Conservation (phyloP, 2,113 vertebrate species). For the Chaenocephalus aceratus region DNA sequence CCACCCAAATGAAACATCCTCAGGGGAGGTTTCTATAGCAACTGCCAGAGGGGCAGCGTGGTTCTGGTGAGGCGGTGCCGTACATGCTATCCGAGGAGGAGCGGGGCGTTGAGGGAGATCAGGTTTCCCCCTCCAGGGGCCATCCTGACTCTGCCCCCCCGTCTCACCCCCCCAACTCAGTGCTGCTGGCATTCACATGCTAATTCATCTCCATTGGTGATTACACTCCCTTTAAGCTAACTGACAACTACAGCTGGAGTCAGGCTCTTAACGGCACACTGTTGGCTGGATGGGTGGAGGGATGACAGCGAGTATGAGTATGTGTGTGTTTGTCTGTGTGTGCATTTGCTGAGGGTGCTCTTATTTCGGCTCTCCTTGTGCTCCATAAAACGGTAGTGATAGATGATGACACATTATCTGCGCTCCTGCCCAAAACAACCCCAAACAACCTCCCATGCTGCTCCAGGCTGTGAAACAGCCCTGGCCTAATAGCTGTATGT, state of each 20-base stretch:
- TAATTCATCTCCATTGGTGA: conserved; percentile 95
- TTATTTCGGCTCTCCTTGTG: conserved; percentile 56
- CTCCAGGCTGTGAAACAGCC: conserved; percentile 73
- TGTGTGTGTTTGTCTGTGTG: conserved; percentile 29
- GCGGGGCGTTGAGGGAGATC: conserved; percentile 86
- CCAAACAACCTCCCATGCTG: conserved; percentile 56
- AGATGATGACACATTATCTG: conserved; percentile 74
- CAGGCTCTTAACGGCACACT: conserved; percentile 85
- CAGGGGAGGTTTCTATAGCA: conserved; percentile 91
- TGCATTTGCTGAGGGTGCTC: conserved; percentile 58
- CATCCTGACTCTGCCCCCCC: conserved; percentile 63
- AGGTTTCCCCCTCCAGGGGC: conserved; percentile 89
- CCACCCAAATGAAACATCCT: conserved; percentile 77
- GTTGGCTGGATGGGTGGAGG: conserved; percentile 66
- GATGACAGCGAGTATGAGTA: conserved; percentile 23
- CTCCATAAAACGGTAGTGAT: conserved; percentile 66
- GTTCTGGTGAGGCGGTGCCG: conserved; percentile 84
- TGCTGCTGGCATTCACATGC: conserved; percentile 94
- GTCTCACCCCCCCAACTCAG: conserved; percentile 76
- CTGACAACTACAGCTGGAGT: conserved; percentile 96
- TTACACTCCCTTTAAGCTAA: conserved; percentile 93
- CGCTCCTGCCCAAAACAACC: conserved; percentile 59
- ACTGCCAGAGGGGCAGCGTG: conserved; percentile 86
- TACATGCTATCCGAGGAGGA: conserved; percentile 82
- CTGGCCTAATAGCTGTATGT: conserved; percentile 73